Conservation (phyloP, 2,113 vertebrate genomes). For the Callionymus lyra region DNA sequence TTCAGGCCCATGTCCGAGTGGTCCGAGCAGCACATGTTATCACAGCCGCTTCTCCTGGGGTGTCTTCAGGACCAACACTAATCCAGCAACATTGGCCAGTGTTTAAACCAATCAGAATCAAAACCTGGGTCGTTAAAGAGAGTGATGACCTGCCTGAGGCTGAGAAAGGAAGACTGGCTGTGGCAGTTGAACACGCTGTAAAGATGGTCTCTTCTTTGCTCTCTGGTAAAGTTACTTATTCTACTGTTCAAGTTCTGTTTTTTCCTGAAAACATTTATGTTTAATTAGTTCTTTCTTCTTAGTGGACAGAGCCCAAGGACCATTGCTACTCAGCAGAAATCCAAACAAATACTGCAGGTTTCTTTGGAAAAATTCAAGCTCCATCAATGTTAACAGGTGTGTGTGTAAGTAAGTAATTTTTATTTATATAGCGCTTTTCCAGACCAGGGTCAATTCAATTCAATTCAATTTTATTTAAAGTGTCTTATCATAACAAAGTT, state of each 20-base stretch:
- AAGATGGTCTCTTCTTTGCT: slow-evolving; percentile 50
- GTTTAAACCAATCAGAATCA: slow-evolving; percentile 62
- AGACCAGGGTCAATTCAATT: not conserved
- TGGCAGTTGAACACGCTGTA: slow-evolving; percentile 53
- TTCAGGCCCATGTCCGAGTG: slow-evolving; percentile 44
- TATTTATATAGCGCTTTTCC: too few relatives aligned
- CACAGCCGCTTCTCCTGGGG: not conserved
- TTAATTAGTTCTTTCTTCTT: slow-evolving; percentile 6
- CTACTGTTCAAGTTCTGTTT: too few relatives aligned
- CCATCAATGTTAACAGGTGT: slow-evolving; percentile 63
- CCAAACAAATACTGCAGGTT: slow-evolving; percentile 70
- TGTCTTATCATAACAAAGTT: too few relatives aligned
- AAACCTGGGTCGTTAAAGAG: slow-evolving; percentile 49
- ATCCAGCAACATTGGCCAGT: not conserved
- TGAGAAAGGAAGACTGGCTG: slow-evolving; percentile 43
- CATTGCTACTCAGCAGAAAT: slow-evolving; percentile 64
- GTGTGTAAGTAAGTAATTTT: not conserved
- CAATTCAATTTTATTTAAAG: too few relatives aligned
- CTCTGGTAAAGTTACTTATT: slow-evolving; percentile 65
- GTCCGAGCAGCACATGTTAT: slow-evolving; percentile 23
- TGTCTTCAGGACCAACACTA: not conserved
- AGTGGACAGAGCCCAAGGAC: slow-evolving; percentile 44
- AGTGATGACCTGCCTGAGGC: slow-evolving; percentile 26
- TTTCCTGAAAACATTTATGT: too few relatives aligned
- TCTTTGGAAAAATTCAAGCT: slow-evolving; percentile 61